Base-by-base conservation (phyloP, 2,797 vertebrate genomes). In the Prionace glauca region DNA sequence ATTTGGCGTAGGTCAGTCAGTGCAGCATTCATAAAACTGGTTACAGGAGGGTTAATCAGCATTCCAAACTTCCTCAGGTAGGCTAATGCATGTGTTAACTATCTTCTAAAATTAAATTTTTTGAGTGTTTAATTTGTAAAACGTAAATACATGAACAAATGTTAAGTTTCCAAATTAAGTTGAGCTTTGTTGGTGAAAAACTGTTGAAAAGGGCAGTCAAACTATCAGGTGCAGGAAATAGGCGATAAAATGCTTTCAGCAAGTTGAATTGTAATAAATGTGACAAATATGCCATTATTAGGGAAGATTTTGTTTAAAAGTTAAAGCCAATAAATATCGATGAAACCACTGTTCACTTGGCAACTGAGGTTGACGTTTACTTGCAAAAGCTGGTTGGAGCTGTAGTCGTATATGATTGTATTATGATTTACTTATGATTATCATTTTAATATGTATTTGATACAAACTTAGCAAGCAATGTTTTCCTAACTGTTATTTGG, bases 31-130 rank as follows among this genome's bases (percentile, higher is more conserved):
- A 26, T 77, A 95, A 67, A 72, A 94, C 62, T 24, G 90, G 36
- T 20, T 41, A n/a, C 93, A 50, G 36, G 45, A 5, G 3, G 12
- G 26, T 56, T 94, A 71, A 94, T 32, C 24, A 95, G 29, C 32
- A 29, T 26, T 72, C 41, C 93, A 74, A 94, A 72, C 24, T 72
- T 94, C 56, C 93, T 74, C 93, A 95, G 93, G 91, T 93, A 93
- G 65, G 93, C 11, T 22, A 56, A 95, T 72, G 67, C 77, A 60
- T 71, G 67, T 9, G 26, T 74, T 77, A 56, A 56, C 26, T 50
- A 20, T 77, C 60, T 91, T 65, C n/a, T 16, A 91, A 45, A 45
- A 10, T 41, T 22, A 84, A 24, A 22, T 84, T 92, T 3, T 62
- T 50, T 16, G 12, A 9, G 32, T 87, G 50, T 62, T 62, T 62